These are phyloP conservation scores for Sterna hirundo DNA, from an alignment of 2,113 vertebrate genomes.

Conservation along the genomic window DNA sequence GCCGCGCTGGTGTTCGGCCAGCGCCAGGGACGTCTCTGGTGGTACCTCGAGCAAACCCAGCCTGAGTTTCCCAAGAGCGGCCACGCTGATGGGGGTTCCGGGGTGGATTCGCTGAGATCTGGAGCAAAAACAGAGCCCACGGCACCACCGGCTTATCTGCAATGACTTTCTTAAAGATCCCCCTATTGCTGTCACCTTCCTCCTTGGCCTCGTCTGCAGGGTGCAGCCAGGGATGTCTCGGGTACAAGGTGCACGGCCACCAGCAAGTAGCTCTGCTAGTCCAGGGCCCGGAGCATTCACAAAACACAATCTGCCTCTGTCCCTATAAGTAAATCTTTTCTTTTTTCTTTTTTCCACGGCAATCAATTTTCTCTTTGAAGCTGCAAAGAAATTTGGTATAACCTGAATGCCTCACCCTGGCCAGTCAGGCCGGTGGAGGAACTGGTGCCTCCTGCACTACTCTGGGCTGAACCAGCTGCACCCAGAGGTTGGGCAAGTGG, in stretches of 20 bases:
- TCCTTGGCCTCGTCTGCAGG: neutral
- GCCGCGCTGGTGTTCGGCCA: neutral
- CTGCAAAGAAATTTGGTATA: neutral
- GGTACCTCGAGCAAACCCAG: neutral
- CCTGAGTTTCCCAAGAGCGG: neutral
- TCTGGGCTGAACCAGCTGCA: neutral
- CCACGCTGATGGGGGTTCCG: rapidly evolving
- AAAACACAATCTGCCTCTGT: neutral
- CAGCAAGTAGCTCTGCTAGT: neutral
- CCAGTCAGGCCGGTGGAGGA: neutral
- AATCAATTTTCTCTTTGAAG: neutral
- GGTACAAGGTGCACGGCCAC: neutral
- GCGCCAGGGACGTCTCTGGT: rapidly evolving
- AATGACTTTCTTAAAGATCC: neutral
- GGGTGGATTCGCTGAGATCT: neutral
- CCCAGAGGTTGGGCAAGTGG: neutral
- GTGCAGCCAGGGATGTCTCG: rapidly evolving
- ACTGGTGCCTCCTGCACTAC: neutral
- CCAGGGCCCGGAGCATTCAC: neutral
- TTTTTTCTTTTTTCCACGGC: too few species aligned
- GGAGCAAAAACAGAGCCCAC: neutral
- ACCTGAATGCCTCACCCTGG: neutral
- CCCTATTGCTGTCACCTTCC: neutral
- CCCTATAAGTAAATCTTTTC: neutral
- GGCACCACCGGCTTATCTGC: neutral